These are phyloP conservation scores for Psix sp. DNA, from an alignment of 1,140 invertebrate genomes.

Conservation along the genomic window DNA sequence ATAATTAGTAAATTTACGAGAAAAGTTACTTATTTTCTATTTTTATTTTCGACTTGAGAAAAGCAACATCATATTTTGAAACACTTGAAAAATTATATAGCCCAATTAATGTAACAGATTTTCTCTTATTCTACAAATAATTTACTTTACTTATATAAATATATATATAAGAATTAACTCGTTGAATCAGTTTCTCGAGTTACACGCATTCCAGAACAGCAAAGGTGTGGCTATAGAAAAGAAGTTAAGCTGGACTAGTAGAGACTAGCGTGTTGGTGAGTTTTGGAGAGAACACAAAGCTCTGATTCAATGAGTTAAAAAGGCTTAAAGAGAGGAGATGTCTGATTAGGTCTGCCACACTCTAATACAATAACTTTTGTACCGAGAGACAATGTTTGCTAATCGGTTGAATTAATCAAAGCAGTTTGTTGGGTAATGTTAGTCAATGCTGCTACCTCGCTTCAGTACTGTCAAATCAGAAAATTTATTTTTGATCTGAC, in stretches of 20 bases:
- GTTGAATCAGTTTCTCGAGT: background rate
- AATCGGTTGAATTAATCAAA: conserved; percentile 9
- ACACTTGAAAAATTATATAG: too few relatives aligned
- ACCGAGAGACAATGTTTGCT: conserved; percentile 9
- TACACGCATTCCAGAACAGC: background rate
- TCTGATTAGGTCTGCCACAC: conserved; percentile 76
- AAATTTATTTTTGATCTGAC: conserved; percentile 46
- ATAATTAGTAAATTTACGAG: too few relatives aligned
- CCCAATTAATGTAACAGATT: too few relatives aligned
- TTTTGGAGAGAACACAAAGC: conserved; percentile 5
- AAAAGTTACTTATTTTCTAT: too few relatives aligned
- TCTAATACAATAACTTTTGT: conserved; percentile 34
- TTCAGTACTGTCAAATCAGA: conserved; percentile 30
- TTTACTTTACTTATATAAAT: too few relatives aligned
- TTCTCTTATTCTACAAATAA: too few relatives aligned
- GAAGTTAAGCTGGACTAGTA: background rate
- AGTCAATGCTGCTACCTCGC: conserved; percentile 67
- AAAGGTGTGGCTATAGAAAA: background rate
- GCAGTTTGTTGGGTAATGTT: conserved; percentile 53
- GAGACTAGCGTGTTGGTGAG: background rate
- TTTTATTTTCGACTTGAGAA: too few relatives aligned
- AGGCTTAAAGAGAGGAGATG: conserved; percentile 50
- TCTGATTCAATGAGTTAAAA: conserved; percentile 20
- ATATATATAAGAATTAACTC: background rate
- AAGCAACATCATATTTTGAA: too few relatives aligned